phyloP scores from a whole-genome alignment of 2,797 vertebrate genomes.

The Urophycis tenuis region DNA sequence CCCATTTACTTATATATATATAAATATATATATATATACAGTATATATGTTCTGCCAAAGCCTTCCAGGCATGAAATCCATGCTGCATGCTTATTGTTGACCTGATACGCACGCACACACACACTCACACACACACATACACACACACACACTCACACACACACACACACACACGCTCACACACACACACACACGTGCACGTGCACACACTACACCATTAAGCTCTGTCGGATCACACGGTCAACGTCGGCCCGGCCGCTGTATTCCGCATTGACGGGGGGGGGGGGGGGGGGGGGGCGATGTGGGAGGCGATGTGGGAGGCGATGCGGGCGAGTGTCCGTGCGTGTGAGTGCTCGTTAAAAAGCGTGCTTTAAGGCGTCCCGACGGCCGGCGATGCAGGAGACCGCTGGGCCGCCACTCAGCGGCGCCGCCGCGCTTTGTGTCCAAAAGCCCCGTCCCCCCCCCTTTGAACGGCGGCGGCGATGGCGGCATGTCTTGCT shows the following conservation, averaged over 20 bases:
- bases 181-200: background rate
- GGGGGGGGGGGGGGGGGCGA: slow-evolving; percentile 27
- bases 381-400: slow-evolving; percentile 22
- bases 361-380: slow-evolving; percentile 41
- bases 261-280: slow-evolving; percentile 10
- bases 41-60: background rate
- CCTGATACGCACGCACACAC: slow-evolving; percentile 5
- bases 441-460: slow-evolving; percentile 15
- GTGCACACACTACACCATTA: background rate
- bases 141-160: background rate
- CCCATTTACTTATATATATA: background rate
- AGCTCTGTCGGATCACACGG: background rate
- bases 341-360: slow-evolving; percentile 30
- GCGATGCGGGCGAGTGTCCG: background rate
- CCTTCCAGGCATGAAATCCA: slow-evolving; percentile 8
- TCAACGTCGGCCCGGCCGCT: slow-evolving; percentile 4
- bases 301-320: slow-evolving; percentile 31
- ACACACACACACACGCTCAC: background rate
- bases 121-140: background rate
- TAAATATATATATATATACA: background rate
- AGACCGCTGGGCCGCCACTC: slow-evolving; percentile 23
- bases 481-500: slow-evolving; percentile 1
- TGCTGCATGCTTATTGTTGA: background rate
- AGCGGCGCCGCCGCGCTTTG: slow-evolving; percentile 1
- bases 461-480: slow-evolving; percentile 12